These are phyloP conservation scores for Megamerina dolium DNA, from an alignment of 2,888 invertebrate species.

Conservation along the genomic window DNA sequence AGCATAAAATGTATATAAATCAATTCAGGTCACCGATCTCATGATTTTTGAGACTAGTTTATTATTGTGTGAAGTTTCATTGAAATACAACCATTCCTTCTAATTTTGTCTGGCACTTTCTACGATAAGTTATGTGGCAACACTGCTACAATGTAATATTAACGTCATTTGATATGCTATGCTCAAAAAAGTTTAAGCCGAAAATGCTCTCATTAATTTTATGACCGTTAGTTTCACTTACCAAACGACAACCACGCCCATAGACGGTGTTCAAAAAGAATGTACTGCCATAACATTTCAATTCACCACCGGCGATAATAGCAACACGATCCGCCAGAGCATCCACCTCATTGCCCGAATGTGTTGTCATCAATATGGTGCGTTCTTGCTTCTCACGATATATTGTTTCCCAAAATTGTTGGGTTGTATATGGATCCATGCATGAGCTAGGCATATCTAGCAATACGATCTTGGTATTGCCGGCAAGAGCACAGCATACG, in stretches of 20 bases:
- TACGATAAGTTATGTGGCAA: too few species aligned
- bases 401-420: constrained; percentile 73
- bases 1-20: too few species aligned
- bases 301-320: constrained; percentile 72
- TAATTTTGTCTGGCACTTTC: too few species aligned
- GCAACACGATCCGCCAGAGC: constrained; percentile 76
- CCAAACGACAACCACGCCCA: constrained; percentile 77
- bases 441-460: constrained; percentile 75
- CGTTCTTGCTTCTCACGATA: constrained; percentile 64
- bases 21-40: too few species aligned
- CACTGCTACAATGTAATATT: too few species aligned
- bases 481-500: constrained; percentile 68
- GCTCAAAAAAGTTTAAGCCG: too few species aligned
- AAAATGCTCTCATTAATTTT: too few species aligned
- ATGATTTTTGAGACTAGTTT: too few species aligned
- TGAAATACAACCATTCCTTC: too few species aligned
- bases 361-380: constrained; percentile 73
- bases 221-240: constrained; percentile 19
- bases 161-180: too few species aligned
- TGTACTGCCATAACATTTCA: constrained; percentile 74
- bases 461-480: constrained; percentile 63
- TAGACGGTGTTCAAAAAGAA: constrained; percentile 74
- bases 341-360: constrained; percentile 84
- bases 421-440: constrained; percentile 71
- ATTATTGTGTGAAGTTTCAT: too few species aligned